Evolutionary conservation across 1,140 invertebrate species (phyloP), one percentile per base, ranked within the genome.

Genomic region (Maniola jurtina): DNA sequence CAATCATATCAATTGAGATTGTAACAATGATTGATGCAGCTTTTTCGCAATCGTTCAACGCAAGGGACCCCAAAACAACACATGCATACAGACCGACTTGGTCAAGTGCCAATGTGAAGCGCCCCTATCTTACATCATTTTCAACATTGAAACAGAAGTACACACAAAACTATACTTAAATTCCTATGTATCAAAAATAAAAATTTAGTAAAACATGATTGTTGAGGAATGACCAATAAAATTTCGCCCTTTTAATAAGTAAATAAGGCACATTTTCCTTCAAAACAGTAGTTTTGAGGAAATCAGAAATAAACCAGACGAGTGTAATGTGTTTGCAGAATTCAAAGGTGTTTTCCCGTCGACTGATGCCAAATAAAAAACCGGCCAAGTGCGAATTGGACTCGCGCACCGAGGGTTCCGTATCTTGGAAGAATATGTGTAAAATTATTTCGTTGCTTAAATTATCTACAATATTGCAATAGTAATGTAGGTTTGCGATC

Each of bases 81-180:
- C 66, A 61, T 66, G 5, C 42, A 71, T 61, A 70, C 71, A 67
- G 68, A 62, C 77, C 61, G 68, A 72, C 74, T 81, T 84, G 81
- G 76, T 77, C 38, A 16, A 42, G 69, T 64, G 81, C 79, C 79
- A 84, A 79, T 70, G 75, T 67, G 72, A 79, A 70, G 56, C 70
- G 75, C 69, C 74, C 64, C 62, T 55, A 56, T 70, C 61, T 68
- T 68, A 69, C 73, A 64, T 76, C 65, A 72, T 65, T 40, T 66
- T 52, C 61, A 54, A 45, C 42, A 11, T 38, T 38, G 9, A 11
- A 45, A 45, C 0, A 6, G 13, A 45, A 60, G 52, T 58, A 58
- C 62, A 38, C 52, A 68, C 60, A 25, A 73, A 71, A 71, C 54
- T 70, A 67, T 47, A 73, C 69, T 70, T 55, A 71, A 73, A 52